Percentiles rank a stretch among this genome's conserved stretches.
These are phyloP conservation scores for Periparus ater DNA, from an alignment of 2,797 vertebrate genomes.

Conservation along the genomic window DNA sequence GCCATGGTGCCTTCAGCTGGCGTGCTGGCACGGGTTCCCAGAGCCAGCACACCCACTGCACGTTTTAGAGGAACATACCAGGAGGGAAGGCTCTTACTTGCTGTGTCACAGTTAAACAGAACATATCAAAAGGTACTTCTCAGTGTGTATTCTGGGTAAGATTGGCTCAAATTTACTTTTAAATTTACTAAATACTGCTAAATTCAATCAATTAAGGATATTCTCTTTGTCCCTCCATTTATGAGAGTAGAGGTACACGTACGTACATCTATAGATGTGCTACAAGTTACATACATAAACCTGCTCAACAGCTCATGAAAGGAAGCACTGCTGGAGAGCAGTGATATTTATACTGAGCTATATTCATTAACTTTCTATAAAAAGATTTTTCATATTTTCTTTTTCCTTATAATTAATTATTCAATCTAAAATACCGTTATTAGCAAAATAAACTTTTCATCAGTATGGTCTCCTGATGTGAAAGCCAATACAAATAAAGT, in stretches of 20 bases:
- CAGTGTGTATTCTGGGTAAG: not conserved
- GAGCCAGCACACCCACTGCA: not conserved
- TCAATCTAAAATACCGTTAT: not conserved
- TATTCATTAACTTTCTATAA: not conserved
- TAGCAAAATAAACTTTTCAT: not conserved
- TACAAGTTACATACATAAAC: not conserved
- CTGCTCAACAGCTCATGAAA: not conserved
- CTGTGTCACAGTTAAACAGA: not conserved
- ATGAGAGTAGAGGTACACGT: not conserved
- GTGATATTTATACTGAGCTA: not conserved
- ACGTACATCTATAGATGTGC: not conserved
- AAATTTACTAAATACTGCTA: too few species aligned
- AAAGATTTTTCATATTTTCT: not conserved
- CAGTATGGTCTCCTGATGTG: not conserved
- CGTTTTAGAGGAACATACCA: rapidly evolving
- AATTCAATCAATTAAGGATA: not conserved
- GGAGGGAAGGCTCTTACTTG: not conserved
- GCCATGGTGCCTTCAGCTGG: not conserved
- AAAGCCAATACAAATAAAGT: not conserved
- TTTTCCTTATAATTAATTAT: not conserved
- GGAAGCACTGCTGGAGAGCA: not conserved
- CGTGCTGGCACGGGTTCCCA: not conserved
- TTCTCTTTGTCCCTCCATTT: not conserved
- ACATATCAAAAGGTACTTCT: not conserved
- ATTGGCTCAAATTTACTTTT: not conserved